phyloP scores from a whole-genome alignment of 2,888 invertebrate genomes.

The Luperina nickerlii region DNA sequence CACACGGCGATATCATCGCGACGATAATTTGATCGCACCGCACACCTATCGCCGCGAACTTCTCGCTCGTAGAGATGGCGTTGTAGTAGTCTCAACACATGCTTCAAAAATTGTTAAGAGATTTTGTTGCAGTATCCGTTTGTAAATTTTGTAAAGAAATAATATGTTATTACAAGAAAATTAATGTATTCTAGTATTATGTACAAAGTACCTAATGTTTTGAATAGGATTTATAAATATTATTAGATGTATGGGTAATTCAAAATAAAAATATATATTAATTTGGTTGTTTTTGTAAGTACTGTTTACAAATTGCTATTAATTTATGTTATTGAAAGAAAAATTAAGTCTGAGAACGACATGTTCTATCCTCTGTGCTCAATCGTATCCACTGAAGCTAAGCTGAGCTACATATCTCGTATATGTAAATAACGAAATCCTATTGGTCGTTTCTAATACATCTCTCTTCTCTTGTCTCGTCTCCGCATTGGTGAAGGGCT shows the following conservation, averaged over 20 bases:
- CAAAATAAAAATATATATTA: constrained; percentile 57
- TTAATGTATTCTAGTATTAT: constrained; percentile 52
- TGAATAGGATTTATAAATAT: constrained; percentile 47
- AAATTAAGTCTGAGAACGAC: no score
- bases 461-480: not conserved
- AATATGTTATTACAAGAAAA: constrained; percentile 9
- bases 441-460: not conserved
- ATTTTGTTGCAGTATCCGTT: constrained; percentile 26
- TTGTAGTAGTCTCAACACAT: not conserved
- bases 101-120: not conserved
- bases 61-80: not conserved
- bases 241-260: constrained; percentile 40
- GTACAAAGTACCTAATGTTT: constrained; percentile 65
- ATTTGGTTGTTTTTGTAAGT: not conserved
- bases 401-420: no score
- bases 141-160: constrained; percentile 54
- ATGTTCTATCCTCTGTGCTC: not conserved
- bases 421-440: not conserved
- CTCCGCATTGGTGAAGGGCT: not conserved
- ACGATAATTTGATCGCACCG: not conserved
- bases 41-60: not conserved
- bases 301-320: not conserved
- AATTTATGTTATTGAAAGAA: not conserved
- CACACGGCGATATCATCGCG: not conserved
- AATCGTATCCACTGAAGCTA: not conserved